Evolutionary conservation across 1,140 invertebrate species (phyloP).

Genomic region (Monomorium pharaonis): DNA sequence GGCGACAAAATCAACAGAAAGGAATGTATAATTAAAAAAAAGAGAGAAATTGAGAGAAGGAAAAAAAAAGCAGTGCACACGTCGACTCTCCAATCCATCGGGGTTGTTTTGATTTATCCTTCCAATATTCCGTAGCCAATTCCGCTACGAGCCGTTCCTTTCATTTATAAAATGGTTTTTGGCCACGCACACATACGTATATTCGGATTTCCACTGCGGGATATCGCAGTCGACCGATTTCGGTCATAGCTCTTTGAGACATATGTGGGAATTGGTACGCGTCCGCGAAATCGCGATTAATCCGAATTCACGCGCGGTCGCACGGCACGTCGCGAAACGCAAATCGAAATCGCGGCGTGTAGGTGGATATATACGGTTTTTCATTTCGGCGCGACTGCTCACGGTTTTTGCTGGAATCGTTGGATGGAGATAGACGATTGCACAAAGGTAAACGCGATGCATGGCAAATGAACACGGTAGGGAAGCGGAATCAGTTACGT

Average conservation of each 20-base stretch:
- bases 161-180: slow-evolving; percentile 53
- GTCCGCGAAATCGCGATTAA: slow-evolving; percentile 47
- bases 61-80: background rate
- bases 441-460: slow-evolving; percentile 27
- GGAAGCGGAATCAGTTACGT: background rate
- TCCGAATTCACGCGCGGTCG: slow-evolving; percentile 53
- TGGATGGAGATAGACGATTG: slow-evolving; percentile 3
- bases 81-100: slow-evolving; percentile 16
- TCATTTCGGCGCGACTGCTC: slow-evolving; percentile 52
- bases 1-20: slow-evolving; percentile 30
- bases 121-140: slow-evolving; percentile 50
- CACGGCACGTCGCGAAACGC: slow-evolving; percentile 56
- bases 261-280: slow-evolving; percentile 41
- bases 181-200: background rate
- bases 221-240: slow-evolving; percentile 19
- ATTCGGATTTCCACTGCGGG: slow-evolving; percentile 8
- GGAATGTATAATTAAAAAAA: slow-evolving; percentile 35
- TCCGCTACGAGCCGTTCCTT: slow-evolving; percentile 23
- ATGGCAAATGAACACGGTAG: background rate
- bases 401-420: slow-evolving; percentile 5
- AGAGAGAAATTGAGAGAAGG: background rate
- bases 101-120: slow-evolving; percentile 50
- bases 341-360: slow-evolving; percentile 55
- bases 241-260: slow-evolving; percentile 47
- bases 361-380: slow-evolving; percentile 53